Evolutionary conservation across 2,888 invertebrate species (phyloP).

Genomic region (Enoplolaimus lenunculus): DNA sequence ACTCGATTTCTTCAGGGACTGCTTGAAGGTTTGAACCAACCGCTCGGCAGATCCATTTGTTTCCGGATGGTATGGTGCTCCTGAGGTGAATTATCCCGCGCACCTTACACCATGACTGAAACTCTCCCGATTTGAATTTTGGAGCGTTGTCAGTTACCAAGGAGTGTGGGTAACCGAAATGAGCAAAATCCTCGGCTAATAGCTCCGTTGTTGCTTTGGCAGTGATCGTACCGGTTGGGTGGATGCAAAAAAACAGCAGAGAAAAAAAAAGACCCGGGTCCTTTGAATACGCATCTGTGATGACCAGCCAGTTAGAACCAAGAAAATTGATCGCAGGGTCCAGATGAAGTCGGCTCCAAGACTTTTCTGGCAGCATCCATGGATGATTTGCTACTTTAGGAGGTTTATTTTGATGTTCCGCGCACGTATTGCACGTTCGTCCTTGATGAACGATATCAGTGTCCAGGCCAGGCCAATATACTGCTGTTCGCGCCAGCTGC

Average conservation of each 20-base stretch:
- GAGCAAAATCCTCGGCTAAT: constrained; percentile 25
- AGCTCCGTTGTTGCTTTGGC: constrained; percentile 24
- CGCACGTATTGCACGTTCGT: constrained; percentile 25
- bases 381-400: constrained; percentile 28
- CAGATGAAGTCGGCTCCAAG: constrained; percentile 31
- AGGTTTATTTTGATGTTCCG: constrained; percentile 20
- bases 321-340: no score
- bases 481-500: no score
- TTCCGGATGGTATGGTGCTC: constrained; percentile 28
- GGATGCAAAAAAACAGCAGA: no score
- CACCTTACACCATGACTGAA: no score
- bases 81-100: no score
- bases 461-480: no score
- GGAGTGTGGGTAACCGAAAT: constrained; percentile 26
- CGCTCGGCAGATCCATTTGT: no score
- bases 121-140: constrained; percentile 24
- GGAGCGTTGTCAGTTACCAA: constrained; percentile 28
- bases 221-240: no score
- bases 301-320: no score
- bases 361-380: constrained; percentile 29
- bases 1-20: constrained; percentile 20
- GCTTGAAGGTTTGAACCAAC: constrained; percentile 28
- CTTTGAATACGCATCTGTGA: no score
- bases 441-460: constrained; percentile 22
- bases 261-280: no score